A percentile compares a stretch with the other conserved stretches of the same genome.
These are phyloP conservation scores for Luperina testacea DNA, from an alignment of 2,888 invertebrate species.

Conservation along the genomic window DNA sequence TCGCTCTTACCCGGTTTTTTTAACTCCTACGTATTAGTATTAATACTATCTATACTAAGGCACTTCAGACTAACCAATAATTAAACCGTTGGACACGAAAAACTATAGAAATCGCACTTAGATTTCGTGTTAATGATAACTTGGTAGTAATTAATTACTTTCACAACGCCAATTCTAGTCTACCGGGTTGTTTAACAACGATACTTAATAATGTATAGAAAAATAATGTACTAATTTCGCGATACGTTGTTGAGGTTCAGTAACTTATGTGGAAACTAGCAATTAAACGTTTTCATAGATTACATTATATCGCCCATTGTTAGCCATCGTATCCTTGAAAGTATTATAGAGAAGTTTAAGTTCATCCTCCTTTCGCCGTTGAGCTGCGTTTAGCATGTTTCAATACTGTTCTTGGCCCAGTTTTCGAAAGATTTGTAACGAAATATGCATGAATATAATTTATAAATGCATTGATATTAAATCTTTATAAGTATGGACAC, in stretches of 20 bases:
- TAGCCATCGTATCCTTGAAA: conserved; percentile 59
- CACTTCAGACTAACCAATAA: conserved; percentile 8
- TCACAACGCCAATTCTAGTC: conserved; percentile 50
- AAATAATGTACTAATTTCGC: conserved; percentile 27
- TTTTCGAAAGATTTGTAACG: conserved; percentile 65
- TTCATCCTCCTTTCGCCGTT: conserved; percentile 73
- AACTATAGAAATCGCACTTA: conserved; percentile 46
- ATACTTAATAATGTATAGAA: conserved; percentile 38
- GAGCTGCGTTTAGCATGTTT: conserved; percentile 55
- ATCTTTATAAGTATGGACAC: conserved; percentile 14
- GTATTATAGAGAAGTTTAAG: conserved; percentile 58
- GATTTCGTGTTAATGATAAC: conserved; percentile 59
- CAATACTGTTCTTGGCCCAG: conserved; percentile 77
- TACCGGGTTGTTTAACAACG: conserved; percentile 51
- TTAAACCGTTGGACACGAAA: conserved; percentile 46
- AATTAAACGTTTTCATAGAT: conserved; percentile 46
- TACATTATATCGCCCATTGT: conserved; percentile 47
- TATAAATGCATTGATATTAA: conserved; percentile 42
- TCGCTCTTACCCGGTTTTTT: background rate
- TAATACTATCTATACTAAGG: conserved; percentile 7
- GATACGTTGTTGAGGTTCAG: conserved; percentile 30
- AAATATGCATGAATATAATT: conserved; percentile 51
- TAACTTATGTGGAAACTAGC: conserved; percentile 30
- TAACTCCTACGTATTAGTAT: background rate
- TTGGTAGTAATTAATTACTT: conserved; percentile 60